Evolutionary conservation across 2,888 invertebrate species (phyloP), one percentile per base, ranked within the genome.

Genomic region (Lacanobia wlatinum): DNA sequence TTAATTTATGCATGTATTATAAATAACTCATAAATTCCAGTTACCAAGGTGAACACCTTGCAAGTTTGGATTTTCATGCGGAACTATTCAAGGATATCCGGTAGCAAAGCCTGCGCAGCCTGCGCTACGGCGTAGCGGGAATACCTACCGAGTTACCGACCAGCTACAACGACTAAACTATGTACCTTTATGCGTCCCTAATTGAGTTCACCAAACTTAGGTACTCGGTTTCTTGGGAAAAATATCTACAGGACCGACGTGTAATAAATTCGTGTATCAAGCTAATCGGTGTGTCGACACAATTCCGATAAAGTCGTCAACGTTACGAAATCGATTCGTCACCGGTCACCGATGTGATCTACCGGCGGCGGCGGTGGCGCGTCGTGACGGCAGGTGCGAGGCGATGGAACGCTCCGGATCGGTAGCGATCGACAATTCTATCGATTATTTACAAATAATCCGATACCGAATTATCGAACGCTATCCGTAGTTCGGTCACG

Each of bases 371-470:
- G n/a, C 40, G 59, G n/a, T n/a, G n/a, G 43, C 48, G 69, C 70
- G 74, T 80, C 86, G 87, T 90, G 92, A 92, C 90, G 92, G 92
- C 94, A 94, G 94, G 94, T 95, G 94, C 78, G 71, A 59, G 21
- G 86, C 88, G 86, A 85, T 80, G 81, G 74, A 82, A 84, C 92
- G 92, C 92, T 93, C 87, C 85, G 87, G 88, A 92, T 92, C 92
- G 89, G 89, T 91, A 89, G 90, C 91, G 88, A 89, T 89, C 87
- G 86, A 87, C 89, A 90, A 92, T 91, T 90, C 89, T 89, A 92
- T 92, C 92, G 92, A 94, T 94, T 94, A 94, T 93, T 91, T 91
- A 92, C 92, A 93, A 95, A 93, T 92, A 92, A 92, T 90, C 89
- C 89, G 91, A 90, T 89, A 84, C 86, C 85, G 70, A 87, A 76